phyloP scores from a whole-genome alignment of 2,888 invertebrate genomes.

The Antheraea assamensis region DNA sequence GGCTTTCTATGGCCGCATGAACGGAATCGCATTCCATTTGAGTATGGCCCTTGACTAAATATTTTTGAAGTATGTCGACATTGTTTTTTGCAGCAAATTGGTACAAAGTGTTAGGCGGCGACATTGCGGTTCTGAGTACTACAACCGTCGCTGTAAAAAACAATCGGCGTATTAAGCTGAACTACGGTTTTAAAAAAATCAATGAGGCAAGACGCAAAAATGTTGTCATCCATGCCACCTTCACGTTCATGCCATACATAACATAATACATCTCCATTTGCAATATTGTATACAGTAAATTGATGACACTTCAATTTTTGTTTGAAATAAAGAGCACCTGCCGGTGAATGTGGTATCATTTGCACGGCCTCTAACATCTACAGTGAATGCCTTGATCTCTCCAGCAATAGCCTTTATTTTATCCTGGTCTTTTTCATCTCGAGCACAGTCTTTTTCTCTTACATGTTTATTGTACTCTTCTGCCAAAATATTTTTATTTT shows the following conservation, averaged over 20 bases:
- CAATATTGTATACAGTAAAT: neutral
- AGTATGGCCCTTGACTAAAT: too few relatives aligned
- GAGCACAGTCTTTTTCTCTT: neutral
- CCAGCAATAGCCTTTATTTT: slow-evolving; percentile 7
- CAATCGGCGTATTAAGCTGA: too few relatives aligned
- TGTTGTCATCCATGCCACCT: neutral
- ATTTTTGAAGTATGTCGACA: too few relatives aligned
- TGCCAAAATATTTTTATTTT: too few relatives aligned
- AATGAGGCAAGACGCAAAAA: slow-evolving; percentile 3
- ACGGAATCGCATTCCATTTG: too few relatives aligned
- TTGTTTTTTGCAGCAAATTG: too few relatives aligned
- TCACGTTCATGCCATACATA: slow-evolving; percentile 4
- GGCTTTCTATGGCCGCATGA: too few relatives aligned
- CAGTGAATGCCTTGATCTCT: slow-evolving; percentile 3
- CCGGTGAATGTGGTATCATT: neutral
- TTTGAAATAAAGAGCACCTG: slow-evolving; percentile 10
- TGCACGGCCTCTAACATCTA: too few relatives aligned
- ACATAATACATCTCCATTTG: slow-evolving; percentile 1
- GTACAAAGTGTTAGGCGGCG: too few relatives aligned
- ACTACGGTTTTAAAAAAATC: neutral
- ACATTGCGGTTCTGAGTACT: too few relatives aligned
- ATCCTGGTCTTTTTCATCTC: slow-evolving; percentile 8
- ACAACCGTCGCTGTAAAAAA: too few relatives aligned
- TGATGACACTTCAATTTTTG: slow-evolving; percentile 13
- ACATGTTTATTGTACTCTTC: too few relatives aligned